Evolutionary conservation across 2,113 vertebrate genomes (phyloP), one percentile per base, ranked within the genome.

Genomic region (Dicaeum eximium): DNA sequence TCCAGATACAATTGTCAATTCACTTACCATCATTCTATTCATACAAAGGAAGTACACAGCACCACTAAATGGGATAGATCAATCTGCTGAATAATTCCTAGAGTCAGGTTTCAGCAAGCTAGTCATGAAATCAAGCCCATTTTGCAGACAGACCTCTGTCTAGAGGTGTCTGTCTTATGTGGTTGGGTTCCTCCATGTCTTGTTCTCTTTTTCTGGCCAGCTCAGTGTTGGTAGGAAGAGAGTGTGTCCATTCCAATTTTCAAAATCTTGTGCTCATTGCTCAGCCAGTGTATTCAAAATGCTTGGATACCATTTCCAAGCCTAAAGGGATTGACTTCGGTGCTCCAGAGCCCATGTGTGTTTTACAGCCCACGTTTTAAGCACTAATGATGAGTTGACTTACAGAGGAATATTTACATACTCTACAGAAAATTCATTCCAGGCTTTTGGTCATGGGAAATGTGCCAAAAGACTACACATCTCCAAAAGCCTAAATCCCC

Each of bases 391-490:
- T n/a, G 35, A 35, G 37, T 4, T 67, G 64, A 65, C 50, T 24
- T n/a, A 83, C 9, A 16, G 35, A 80, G 89, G 33, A 54, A 11
- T 40, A 71, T 58, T 93, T 74, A 77, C 70, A 80, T 51, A 83
- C 33, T 33, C 31, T 58, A 82, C 38, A 86, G 35, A 85, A 91
- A 91, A 95, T n/a, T 48, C 3, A 77, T 56, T 80, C 35, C 60
- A 90, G 70, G 31, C 35, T 88, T 90, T 88, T 51, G n/a, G 64
- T 62, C 79, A 78, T 5, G 21, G 91, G 66, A 94, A 91, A 96
- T 27, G 28, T 90, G 75, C 62, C 92, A 96, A 75, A 90, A 95
- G n/a, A 82, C 16, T 15, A 79, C 42, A 95, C 48, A 92, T 69
- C 70, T 88, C 93, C 81, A 50, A 90, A 82, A 92, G 88, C 44